A percentile compares a stretch with the other conserved stretches of the same genome.
Conservation (phyloP, 92 coral and sea anemone species). For the Blastomussa wellsi region DNA sequence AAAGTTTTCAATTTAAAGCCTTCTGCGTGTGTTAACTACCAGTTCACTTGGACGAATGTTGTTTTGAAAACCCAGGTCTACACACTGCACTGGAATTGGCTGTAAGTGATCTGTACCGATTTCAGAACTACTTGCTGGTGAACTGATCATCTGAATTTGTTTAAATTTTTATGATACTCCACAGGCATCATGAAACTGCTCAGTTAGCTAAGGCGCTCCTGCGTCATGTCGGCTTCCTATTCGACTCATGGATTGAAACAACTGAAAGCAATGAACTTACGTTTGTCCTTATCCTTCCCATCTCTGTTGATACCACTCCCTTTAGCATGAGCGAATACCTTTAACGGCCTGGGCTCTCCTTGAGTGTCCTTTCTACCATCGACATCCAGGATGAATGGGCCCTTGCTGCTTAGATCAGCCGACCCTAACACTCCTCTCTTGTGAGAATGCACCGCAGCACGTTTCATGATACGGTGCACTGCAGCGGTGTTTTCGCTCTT, state of each 20-base stretch:
- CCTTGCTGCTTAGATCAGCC: constrained; percentile 24
- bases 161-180: too few relatives aligned
- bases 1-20: too few relatives aligned
- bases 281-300: constrained; percentile 6
- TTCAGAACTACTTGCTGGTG: too few relatives aligned
- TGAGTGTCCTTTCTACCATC: background rate
- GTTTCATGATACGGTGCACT: constrained; percentile 24
- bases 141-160: too few relatives aligned
- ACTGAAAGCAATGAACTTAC: constrained; percentile 7
- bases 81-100: too few relatives aligned
- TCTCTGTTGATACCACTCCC: constrained; percentile 8
- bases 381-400: constrained; percentile 26
- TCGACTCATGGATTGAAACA: background rate
- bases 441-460: background rate
- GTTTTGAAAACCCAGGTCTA: too few relatives aligned
- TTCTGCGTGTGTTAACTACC: too few relatives aligned
- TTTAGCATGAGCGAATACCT: constrained; percentile 23
- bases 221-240: too few relatives aligned
- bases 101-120: too few relatives aligned
- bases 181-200: too few relatives aligned
- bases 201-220: too few relatives aligned
- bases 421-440: constrained; percentile 27
- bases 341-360: constrained; percentile 7
- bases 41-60: too few relatives aligned
- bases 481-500: background rate